phyloP scores from a whole-genome alignment of 2,113 vertebrate species.

The Mobula birostris region DNA sequence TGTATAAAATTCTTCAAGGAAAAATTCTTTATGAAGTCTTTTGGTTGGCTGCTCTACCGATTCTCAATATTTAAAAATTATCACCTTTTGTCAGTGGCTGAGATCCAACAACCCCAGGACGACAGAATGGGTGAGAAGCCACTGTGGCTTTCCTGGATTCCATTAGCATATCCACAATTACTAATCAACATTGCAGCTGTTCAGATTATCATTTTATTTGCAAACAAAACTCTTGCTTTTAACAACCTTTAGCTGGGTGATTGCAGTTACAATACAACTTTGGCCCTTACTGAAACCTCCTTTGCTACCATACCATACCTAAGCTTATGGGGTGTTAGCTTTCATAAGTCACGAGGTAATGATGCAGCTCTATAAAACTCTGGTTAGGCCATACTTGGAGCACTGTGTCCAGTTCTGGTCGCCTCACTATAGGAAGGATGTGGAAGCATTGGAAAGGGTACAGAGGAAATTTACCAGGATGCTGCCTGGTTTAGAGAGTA shows the following conservation, averaged over 20 bases:
- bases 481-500: too few relatives aligned
- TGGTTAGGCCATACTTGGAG: too few relatives aligned
- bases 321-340: too few relatives aligned
- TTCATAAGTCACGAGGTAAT: too few relatives aligned
- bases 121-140: not conserved
- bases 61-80: not conserved
- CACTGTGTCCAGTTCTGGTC: too few relatives aligned
- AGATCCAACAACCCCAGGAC: too few relatives aligned
- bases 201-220: not conserved
- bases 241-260: not conserved
- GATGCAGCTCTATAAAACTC: too few relatives aligned
- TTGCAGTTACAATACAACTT: not conserved
- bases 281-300: not conserved
- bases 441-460: too few relatives aligned
- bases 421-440: too few relatives aligned
- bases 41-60: not conserved
- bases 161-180: not conserved
- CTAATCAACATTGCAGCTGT: not conserved
- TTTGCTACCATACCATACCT: not conserved
- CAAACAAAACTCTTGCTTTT: not conserved
- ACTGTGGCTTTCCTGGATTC: too few relatives aligned
- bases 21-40: not conserved
- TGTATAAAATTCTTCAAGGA: not conserved
- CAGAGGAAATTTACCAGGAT: too few relatives aligned
- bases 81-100: not conserved